Evolutionary conservation across 2,797 vertebrate genomes (phyloP), one percentile per base, ranked within the genome.

Genomic region (Melanogrammus aeglefinus): DNA sequence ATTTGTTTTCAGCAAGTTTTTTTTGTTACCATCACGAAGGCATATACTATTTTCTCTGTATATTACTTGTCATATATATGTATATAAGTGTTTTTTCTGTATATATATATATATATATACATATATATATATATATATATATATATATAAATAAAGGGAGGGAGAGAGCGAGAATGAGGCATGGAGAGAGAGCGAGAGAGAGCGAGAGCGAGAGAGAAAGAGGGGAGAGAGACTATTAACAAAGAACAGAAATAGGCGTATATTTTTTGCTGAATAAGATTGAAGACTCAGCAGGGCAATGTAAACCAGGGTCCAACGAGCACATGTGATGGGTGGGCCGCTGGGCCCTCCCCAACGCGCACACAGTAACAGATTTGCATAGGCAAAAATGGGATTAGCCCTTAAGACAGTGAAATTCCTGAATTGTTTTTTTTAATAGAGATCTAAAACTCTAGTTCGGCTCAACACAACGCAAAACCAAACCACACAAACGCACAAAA

Each of bases 301-400:
- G 97, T 98, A 98, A 99, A 99, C 97, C 91, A 90, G 93, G 91
- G 95, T 95, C 92, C 95, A 94, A 95, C 94, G 92, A 92, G 92
- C 91, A 94, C 93, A 90, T 93, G 92, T 94, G 93, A 94, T 91
- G 91, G 90, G 88, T 89, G 92, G 91, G 89, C 90, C 93, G 94
- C 90, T 93, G 89, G 91, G 92, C 94, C 95, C 93, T 94, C 95
- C 93, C 94, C 93, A 93, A 79, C 90, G 90, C 93, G 93, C 94
- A 95, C 95, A 97, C 95, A 96, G 95, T 95, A 96, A 97, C 96
- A 96, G 95, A 96, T 97, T 99, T 99, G 97, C 97, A 99, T 99
- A 99, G 97, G 97, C 97, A 98, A 96, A 93, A 96, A 97, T 96
- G 94, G 95, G 95, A 96, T 97, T 99, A 95, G 98, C 97, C 98